These are phyloP conservation scores for Cettia cetti DNA, from an alignment of 2,113 vertebrate species.

Conservation along the genomic window DNA sequence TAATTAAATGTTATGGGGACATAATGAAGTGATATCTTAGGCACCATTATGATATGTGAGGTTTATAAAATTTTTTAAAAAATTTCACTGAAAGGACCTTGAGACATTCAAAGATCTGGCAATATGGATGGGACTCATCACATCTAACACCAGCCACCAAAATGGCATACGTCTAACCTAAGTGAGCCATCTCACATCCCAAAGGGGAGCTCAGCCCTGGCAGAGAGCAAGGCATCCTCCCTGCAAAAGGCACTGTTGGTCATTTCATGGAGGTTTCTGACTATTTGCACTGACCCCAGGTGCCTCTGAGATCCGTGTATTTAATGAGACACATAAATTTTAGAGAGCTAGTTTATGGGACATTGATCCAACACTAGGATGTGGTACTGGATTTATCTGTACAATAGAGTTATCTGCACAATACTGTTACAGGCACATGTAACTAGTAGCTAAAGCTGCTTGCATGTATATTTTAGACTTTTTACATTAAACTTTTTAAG, in stretches of 20 bases:
- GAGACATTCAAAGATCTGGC: background rate
- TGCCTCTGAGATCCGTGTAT: background rate
- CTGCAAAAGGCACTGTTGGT: rapidly evolving
- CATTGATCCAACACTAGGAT: background rate
- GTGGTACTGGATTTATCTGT: background rate
- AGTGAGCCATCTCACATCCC: background rate
- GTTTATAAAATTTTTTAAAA: background rate
- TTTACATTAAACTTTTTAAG: background rate
- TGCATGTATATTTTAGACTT: background rate
- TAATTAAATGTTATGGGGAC: background rate
- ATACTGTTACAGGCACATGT: background rate
- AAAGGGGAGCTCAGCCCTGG: background rate
- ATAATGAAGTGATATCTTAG: background rate
- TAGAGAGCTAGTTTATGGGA: background rate
- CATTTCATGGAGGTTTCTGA: background rate
- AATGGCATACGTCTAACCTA: background rate
- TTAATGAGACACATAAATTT: background rate
- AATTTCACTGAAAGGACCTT: background rate
- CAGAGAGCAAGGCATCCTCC: background rate
- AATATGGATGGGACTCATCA: background rate
- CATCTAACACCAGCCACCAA: background rate
- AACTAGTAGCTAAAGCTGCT: background rate
- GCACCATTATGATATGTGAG: background rate
- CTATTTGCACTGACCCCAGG: background rate
- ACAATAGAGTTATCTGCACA: background rate